Conservation (phyloP, 2,888 invertebrate genomes). For the Ypsolopha scabrella region DNA sequence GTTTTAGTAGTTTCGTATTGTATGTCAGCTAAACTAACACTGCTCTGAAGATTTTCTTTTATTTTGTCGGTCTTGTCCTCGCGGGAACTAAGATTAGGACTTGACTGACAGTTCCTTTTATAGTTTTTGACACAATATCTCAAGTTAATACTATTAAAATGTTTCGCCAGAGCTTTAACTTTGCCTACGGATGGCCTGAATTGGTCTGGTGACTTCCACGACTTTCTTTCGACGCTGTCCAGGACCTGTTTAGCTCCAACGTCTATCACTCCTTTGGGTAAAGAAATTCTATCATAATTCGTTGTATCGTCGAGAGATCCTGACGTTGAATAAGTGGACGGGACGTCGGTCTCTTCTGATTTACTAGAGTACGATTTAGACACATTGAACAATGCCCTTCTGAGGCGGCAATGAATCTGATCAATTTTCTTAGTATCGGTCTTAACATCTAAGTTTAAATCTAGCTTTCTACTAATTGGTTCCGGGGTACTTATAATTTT, state of each 20-base stretch:
- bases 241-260: constrained; percentile 42
- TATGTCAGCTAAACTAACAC: constrained; percentile 53
- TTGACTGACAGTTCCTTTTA: constrained; percentile 56
- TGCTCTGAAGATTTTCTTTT: constrained; percentile 35
- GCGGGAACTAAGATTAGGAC: constrained; percentile 52
- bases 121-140: constrained; percentile 51
- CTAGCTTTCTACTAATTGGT: constrained; percentile 21
- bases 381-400: constrained; percentile 40
- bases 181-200: constrained; percentile 76
- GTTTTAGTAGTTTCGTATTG: constrained; percentile 47
- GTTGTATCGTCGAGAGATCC: constrained; percentile 39
- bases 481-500: not conserved
- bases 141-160: constrained; percentile 71
- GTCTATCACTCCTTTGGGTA: constrained; percentile 19
- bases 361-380: constrained; percentile 42
- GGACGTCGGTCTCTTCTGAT: constrained; percentile 43
- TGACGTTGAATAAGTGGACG: constrained; percentile 45
- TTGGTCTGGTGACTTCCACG: constrained; percentile 79
- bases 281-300: constrained; percentile 14
- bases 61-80: constrained; percentile 26
- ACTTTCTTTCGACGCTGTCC: constrained; percentile 58
- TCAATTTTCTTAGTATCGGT: constrained; percentile 33
- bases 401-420: constrained; percentile 41
- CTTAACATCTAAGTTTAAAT: constrained; percentile 37
- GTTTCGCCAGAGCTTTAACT: constrained; percentile 78